These are phyloP conservation scores for Euura saliciscinereae DNA, from an alignment of 1,140 invertebrate species.

Conservation along the genomic window DNA sequence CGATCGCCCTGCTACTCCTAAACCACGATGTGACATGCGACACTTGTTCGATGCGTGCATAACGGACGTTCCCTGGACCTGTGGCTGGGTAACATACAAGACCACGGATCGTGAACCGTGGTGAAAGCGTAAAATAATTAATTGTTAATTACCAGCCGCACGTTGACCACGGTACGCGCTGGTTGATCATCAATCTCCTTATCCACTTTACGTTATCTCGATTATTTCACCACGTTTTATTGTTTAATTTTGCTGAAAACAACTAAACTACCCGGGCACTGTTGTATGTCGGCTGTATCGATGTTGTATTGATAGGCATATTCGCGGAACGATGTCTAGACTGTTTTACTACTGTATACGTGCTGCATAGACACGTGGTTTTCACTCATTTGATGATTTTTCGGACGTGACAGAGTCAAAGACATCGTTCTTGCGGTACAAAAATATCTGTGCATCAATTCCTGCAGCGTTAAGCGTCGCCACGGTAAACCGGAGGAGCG, in stretches of 20 bases:
- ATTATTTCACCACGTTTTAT: not conserved
- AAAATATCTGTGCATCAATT: not conserved
- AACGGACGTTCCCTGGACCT: not conserved
- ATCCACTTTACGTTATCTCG: not conserved
- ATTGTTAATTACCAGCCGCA: not conserved
- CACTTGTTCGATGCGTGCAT: not conserved
- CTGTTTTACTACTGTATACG: not conserved
- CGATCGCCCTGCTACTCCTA: too few relatives aligned
- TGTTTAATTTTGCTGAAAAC: not conserved
- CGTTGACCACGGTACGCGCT: not conserved
- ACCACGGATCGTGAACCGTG: not conserved
- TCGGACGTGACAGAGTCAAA: not conserved
- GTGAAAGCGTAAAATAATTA: slow-evolving; percentile 1
- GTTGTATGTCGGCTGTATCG: slow-evolving; percentile 5
- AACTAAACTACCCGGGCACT: not conserved
- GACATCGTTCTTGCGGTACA: not conserved
- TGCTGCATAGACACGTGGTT: not conserved
- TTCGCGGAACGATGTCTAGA: not conserved
- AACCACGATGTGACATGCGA: not conserved
- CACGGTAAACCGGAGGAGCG: not conserved
- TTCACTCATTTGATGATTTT: not conserved
- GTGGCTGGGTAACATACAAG: not conserved
- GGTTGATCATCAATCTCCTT: not conserved
- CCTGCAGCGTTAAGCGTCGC: not conserved
- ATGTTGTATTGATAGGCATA: not conserved